A percentile compares a stretch with the other conserved stretches of the same genome.
These are phyloP conservation scores for Sylvilagus bachmani DNA, from an alignment of 2,113 vertebrate species.

Conservation along the genomic window DNA sequence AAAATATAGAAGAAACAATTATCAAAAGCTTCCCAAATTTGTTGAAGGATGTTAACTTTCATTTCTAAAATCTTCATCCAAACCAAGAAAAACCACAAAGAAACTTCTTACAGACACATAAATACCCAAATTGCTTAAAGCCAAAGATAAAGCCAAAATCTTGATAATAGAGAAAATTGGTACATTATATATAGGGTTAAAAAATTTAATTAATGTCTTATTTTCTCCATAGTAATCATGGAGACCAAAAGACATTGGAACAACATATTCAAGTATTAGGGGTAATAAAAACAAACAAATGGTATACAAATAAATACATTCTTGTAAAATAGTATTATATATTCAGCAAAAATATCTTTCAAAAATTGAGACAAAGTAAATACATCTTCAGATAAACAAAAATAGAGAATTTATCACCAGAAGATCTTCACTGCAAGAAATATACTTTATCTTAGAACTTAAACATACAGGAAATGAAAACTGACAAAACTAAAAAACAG, in stretches of 20 bases:
- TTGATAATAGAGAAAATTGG: neutral
- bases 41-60: constrained; percentile 12
- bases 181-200: neutral
- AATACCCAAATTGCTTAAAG: neutral
- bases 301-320: neutral
- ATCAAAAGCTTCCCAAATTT: neutral
- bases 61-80: neutral
- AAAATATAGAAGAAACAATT: neutral
- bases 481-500: neutral
- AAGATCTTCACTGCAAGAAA: neutral
- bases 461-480: neutral
- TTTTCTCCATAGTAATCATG: neutral
- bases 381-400: neutral
- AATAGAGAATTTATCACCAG: neutral
- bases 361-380: constrained; percentile 29
- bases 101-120: neutral
- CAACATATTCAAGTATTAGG: neutral
- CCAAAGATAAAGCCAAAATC: neutral
- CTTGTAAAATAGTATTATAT: neutral
- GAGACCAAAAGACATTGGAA: neutral
- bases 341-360: neutral
- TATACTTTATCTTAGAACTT: neutral
- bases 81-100: neutral
- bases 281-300: neutral
- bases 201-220: neutral